Conservation (phyloP, 1,140 invertebrate genomes). For the Drusus annulatus region DNA sequence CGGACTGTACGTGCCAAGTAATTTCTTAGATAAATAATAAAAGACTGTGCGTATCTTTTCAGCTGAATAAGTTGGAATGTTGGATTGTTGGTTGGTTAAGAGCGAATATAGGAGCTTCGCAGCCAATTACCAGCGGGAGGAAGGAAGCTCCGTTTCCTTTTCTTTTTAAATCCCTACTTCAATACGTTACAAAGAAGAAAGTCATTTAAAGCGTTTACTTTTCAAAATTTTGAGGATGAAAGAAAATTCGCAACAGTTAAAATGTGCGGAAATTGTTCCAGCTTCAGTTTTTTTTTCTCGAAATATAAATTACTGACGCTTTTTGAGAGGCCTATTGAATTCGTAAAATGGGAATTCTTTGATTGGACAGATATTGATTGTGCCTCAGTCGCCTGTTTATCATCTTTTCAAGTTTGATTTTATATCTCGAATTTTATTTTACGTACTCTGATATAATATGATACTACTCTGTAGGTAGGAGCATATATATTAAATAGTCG, state of each 20-base stretch:
- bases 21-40: constrained; percentile 12
- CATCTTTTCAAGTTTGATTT: no score
- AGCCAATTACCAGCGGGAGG: constrained; percentile 31
- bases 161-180: constrained; percentile 40
- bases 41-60: constrained; percentile 17
- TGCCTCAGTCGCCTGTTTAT: no score
- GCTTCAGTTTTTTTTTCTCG: neutral
- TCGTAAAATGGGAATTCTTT: no score
- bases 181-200: constrained; percentile 45
- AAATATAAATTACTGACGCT: neutral
- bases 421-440: no score
- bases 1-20: no score
- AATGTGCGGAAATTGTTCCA: neutral
- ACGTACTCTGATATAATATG: no score
- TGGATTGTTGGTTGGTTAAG: neutral
- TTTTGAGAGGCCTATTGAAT: no score
- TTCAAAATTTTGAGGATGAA: constrained; percentile 20
- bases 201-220: constrained; percentile 39
- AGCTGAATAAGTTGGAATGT: neutral
- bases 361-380: no score
- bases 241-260: constrained; percentile 23
- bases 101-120: constrained; percentile 9
- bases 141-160: constrained; percentile 39
- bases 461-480: no score
- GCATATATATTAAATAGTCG: no score